Evolutionary conservation across 2,113 vertebrate species (phyloP).

Genomic region (Eretmochelys imbricata): DNA sequence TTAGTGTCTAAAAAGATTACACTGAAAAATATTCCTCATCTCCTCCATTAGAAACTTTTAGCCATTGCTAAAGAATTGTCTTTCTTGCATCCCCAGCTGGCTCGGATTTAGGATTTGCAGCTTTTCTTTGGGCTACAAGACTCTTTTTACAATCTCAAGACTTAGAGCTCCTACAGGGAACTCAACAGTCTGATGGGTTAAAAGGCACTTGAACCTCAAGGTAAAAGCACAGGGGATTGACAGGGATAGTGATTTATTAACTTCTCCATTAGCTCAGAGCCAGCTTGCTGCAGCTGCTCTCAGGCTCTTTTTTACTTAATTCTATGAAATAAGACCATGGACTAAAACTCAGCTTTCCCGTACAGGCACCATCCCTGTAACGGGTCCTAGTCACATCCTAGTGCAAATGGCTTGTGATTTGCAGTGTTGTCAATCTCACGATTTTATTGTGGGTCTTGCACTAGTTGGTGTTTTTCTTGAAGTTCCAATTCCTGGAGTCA

Average conservation of each 20-base stretch:
- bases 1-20: background rate
- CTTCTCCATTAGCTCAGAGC: background rate
- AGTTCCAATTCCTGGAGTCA: background rate
- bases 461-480: background rate
- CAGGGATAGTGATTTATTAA: background rate
- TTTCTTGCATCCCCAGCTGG: background rate
- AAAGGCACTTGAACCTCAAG: background rate
- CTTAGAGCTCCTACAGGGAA: background rate
- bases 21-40: accelerated
- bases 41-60: background rate
- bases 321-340: background rate
- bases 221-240: background rate
- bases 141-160: background rate
- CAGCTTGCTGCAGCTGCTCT: background rate
- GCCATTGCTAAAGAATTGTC: background rate
- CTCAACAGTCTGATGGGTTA: background rate
- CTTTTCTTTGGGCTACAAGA: background rate
- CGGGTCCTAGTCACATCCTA: background rate
- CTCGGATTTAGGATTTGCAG: background rate
- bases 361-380: background rate
- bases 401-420: background rate
- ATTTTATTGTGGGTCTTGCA: background rate
- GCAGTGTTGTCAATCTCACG: accelerated
- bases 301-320: background rate
- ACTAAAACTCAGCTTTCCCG: background rate